Percentiles rank a stretch among this genome's conserved stretches.
phyloP scores from a whole-genome alignment of 2,797 vertebrate species.

The Arrhamphus sclerolepis region DNA sequence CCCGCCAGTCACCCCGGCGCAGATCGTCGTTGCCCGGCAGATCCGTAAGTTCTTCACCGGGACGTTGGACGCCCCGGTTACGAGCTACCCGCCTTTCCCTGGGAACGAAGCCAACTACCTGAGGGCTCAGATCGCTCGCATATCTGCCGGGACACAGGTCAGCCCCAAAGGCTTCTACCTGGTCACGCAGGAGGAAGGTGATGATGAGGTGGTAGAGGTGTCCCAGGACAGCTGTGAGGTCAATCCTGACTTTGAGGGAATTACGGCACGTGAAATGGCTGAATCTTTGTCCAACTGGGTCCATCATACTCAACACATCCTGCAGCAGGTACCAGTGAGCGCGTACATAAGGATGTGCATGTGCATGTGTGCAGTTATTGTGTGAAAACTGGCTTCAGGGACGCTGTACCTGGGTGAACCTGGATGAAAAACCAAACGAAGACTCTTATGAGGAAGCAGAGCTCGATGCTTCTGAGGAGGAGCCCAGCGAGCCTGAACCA shows the following conservation, averaged over 20 bases:
- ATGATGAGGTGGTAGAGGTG: slow-evolving; percentile 85
- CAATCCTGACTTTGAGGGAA: slow-evolving; percentile 89
- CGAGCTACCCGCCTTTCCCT: slow-evolving; percentile 91
- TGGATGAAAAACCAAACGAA: slow-evolving; percentile 77
- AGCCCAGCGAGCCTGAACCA: slow-evolving; percentile 82
- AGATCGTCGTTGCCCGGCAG: slow-evolving; percentile 87
- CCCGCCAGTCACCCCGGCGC: slow-evolving; percentile 87
- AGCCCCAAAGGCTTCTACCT: slow-evolving; percentile 91
- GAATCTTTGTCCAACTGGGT: slow-evolving; percentile 88
- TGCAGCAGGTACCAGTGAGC: slow-evolving; percentile 84
- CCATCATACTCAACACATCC: slow-evolving; percentile 89
- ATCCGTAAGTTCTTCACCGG: slow-evolving; percentile 93
- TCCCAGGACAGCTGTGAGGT: slow-evolving; percentile 81
- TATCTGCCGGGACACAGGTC: slow-evolving; percentile 91
- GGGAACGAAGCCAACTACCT: slow-evolving; percentile 93
- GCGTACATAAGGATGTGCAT: neutral
- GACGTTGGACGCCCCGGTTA: slow-evolving; percentile 82
- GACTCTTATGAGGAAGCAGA: slow-evolving; percentile 84
- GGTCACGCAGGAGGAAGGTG: slow-evolving; percentile 86
- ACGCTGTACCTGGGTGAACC: slow-evolving; percentile 90
- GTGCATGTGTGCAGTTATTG: neutral
- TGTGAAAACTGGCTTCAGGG: slow-evolving; percentile 76
- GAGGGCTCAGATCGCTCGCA: slow-evolving; percentile 92
- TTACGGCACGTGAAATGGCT: slow-evolving; percentile 82
- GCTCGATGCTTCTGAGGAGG: slow-evolving; percentile 79